phyloP scores from a whole-genome alignment of 2,797 vertebrate species.

The Acanthurus leucopareius region DNA sequence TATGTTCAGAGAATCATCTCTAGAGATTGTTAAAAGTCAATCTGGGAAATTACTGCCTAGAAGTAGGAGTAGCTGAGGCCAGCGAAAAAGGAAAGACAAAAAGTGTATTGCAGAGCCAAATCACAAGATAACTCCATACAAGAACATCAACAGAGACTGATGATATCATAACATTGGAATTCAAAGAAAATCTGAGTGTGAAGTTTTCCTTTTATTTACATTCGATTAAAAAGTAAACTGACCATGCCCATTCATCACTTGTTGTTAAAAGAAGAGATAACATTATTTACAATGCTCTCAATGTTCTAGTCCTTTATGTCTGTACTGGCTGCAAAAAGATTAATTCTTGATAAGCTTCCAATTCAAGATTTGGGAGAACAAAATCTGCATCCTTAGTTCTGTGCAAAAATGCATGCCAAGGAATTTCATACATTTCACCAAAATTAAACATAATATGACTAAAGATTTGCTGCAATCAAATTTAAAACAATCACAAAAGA shows the following conservation, averaged over 20 bases:
- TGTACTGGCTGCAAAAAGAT: neutral
- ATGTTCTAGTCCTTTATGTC: neutral
- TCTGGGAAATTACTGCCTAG: constrained; percentile 60
- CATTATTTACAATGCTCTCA: neutral
- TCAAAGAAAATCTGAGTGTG: neutral
- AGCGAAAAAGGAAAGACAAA: constrained; percentile 10
- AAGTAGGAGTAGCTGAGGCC: constrained; percentile 53
- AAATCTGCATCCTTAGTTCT: neutral
- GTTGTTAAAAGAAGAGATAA: neutral
- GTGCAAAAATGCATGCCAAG: neutral
- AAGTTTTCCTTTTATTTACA: neutral
- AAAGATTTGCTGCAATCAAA: too few species aligned
- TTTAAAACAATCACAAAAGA: too few species aligned
- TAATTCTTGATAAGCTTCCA: neutral
- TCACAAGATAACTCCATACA: constrained; percentile 37
- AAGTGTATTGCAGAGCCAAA: constrained; percentile 36
- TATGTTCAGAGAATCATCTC: constrained; percentile 54
- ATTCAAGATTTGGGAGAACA: neutral
- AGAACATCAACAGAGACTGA: constrained; percentile 29
- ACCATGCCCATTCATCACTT: neutral
- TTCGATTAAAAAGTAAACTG: neutral
- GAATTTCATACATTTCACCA: neutral
- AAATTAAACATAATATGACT: neutral
- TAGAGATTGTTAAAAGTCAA: constrained; percentile 57
- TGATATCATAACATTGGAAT: constrained; percentile 7